Conservation (phyloP, 2,888 invertebrate genomes). For the Pecten maximus region DNA sequence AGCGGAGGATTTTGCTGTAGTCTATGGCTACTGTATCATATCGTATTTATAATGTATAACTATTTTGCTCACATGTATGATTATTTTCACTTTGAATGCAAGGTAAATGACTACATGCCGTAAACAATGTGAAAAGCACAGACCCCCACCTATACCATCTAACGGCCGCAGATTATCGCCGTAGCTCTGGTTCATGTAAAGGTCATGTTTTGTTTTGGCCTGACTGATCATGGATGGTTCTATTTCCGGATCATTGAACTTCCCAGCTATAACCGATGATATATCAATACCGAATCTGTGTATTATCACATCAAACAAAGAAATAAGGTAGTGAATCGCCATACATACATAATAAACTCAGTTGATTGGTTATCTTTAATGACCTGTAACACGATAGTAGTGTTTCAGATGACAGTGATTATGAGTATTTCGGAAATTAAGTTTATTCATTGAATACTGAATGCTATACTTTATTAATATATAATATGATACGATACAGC, state of each 20-base stretch:
- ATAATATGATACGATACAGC: too few relatives aligned
- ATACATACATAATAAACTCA: background rate
- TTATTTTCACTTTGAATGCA: background rate
- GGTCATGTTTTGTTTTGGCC: background rate
- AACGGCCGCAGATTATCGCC: background rate
- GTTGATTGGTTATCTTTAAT: too few relatives aligned
- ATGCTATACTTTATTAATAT: too few relatives aligned
- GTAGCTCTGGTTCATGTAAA: background rate
- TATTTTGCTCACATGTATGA: too few relatives aligned
- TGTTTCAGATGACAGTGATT: too few relatives aligned
- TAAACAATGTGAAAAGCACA: too few relatives aligned
- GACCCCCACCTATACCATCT: background rate
- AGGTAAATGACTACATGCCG: background rate
- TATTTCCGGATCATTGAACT: background rate
- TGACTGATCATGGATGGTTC: background rate
- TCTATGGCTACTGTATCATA: too few relatives aligned
- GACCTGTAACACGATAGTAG: too few relatives aligned
- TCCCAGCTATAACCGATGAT: background rate
- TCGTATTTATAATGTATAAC: too few relatives aligned
- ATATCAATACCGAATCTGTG: background rate
- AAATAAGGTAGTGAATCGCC: background rate
- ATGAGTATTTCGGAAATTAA: too few relatives aligned
- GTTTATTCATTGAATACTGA: too few relatives aligned
- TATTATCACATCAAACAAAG: background rate
- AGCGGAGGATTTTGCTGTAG: too few relatives aligned